Percentiles rank a stretch among this genome's conserved stretches.
Evolutionary conservation across 2,888 invertebrate genomes (phyloP).

Genomic region (Dioctria linearis): DNA sequence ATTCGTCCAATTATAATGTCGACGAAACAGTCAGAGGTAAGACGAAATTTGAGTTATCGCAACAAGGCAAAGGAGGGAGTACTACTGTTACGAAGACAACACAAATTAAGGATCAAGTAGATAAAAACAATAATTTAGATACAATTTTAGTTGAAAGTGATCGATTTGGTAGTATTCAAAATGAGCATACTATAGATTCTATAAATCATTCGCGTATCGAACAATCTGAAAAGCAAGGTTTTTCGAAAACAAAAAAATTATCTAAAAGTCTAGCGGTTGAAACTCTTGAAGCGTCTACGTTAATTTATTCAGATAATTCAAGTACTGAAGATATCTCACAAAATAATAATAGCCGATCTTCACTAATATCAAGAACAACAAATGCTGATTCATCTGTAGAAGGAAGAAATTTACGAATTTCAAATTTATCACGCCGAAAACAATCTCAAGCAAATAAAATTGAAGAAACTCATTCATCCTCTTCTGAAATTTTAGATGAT

Average conservation of each 20-base stretch:
- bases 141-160: background rate
- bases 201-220: background rate
- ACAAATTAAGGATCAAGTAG: background rate
- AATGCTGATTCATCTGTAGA: background rate
- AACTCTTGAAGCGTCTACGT: too few relatives aligned
- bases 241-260: too few relatives aligned
- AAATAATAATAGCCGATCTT: too few relatives aligned
- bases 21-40: background rate
- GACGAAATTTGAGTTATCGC: background rate
- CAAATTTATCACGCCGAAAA: conserved; percentile 9
- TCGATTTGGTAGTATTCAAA: background rate
- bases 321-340: background rate
- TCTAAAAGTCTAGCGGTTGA: too few relatives aligned
- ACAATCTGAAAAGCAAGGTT: too few relatives aligned
- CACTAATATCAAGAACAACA: too few relatives aligned
- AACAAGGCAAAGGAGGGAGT: background rate
- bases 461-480: background rate
- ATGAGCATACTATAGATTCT: background rate
- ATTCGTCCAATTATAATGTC: conserved; percentile 3
- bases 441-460: background rate
- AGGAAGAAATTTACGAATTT: conserved; percentile 9
- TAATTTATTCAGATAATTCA: background rate
- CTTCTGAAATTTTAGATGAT: conserved; percentile 11
- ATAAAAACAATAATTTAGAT: conserved; percentile 13
- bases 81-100: background rate